Evolutionary conservation across 2,797 vertebrate genomes (phyloP).

Genomic region (Melanotaenia nigrans): DNA sequence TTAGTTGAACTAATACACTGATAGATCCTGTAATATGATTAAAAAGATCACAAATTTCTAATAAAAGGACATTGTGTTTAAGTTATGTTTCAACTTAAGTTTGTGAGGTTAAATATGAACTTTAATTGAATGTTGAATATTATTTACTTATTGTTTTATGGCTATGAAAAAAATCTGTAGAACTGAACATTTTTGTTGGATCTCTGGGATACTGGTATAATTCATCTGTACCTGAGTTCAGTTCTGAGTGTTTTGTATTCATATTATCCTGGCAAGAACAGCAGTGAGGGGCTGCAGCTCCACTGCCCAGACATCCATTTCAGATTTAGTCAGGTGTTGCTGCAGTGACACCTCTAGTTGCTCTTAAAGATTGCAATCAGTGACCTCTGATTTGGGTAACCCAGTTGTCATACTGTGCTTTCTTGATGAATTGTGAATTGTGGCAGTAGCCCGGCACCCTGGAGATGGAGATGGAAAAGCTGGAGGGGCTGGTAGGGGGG

Average conservation of each 20-base stretch:
- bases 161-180: conserved; percentile 3
- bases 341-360: conserved; percentile 72
- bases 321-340: conserved; percentile 69
- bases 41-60: too few relatives aligned
- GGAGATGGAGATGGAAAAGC: conserved; percentile 59
- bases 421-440: conserved; percentile 64
- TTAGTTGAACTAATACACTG: too few relatives aligned
- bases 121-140: background rate
- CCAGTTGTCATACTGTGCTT: conserved; percentile 66
- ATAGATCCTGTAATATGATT: too few relatives aligned
- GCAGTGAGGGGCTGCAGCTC: conserved; percentile 31
- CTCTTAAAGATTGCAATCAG: conserved; percentile 80
- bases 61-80: too few relatives aligned
- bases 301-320: conserved; percentile 68
- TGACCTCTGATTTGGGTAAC: conserved; percentile 79
- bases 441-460: conserved; percentile 26
- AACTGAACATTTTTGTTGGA: conserved; percentile 21
- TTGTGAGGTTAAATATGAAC: background rate
- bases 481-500: conserved; percentile 23
- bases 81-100: background rate
- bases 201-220: conserved; percentile 9
- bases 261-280: conserved; percentile 19
- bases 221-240: conserved; percentile 8
- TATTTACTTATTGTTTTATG: background rate
- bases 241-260: conserved; percentile 35